Base-by-base conservation (phyloP, 2,113 vertebrate species). In the Anthoscopus minutus region DNA sequence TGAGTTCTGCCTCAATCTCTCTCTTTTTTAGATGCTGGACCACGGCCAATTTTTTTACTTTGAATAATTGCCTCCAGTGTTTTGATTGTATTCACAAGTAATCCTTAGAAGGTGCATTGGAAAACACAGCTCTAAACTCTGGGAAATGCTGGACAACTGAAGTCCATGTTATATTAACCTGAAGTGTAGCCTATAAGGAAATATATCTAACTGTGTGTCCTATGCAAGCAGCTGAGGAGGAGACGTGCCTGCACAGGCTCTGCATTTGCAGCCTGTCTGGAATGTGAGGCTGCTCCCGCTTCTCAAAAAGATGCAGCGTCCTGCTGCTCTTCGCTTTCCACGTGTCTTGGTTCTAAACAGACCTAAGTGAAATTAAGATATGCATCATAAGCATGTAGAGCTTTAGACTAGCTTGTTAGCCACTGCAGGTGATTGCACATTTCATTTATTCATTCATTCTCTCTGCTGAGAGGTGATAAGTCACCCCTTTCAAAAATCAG, bases 271-370 rank as follows among this genome's bases (percentile, higher is more conserved):
- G 35, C 7, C n/a, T 13, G 38, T 9, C 48, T 80, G 91, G 50
- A 94, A 82, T 24, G 35, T 0, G 1, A 42, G 45, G 24, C 30
- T 89, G 70, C 40, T 77, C 54, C 51, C 0, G 0, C 10, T 25
- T 64, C 2, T 0, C 37, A 64, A 67, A 81, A 13, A 16, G 24
- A 44, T 11, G 2, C 56, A 79, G 17, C 2, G 3, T 82, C 50
- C 50, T 42, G 50, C 45, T 80, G 27, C 50, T 70, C 66, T 85
- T 65, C 42, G 8, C 30, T 79, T 64, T 61, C n/a, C 60, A 44
- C 0, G 0, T 51, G 8, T 19, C 40, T 53, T 85, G 21, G 6
- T 38, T 79, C 81, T 77, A 69, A 69, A 54, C 22, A 21, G 4
- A n/a, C 7, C 14, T 31, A 35, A 37, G 11, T 54, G 57, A 92